Base-by-base conservation (phyloP, 2,888 invertebrate species). In the Tinea pellionella region DNA sequence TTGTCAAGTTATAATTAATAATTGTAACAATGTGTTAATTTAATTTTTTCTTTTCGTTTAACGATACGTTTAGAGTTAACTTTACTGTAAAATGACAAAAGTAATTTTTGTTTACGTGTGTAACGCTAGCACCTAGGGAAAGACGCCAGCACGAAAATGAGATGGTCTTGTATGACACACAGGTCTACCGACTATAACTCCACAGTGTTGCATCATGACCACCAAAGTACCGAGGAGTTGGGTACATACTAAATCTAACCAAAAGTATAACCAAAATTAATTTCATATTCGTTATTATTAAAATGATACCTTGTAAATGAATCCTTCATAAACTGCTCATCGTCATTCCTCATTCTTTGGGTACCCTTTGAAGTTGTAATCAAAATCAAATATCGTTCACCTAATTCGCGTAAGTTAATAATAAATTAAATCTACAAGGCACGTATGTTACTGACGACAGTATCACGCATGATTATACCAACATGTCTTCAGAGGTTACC, bases 351-450 rank as follows among this genome's bases (percentile, higher is more conserved):
- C n/a, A 37, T 37, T 37, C 37, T 37, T 37, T 37, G 37, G n/a
- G n/a, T n/a, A n/a, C 37, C 37, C 47, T 53, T 53, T 53, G 53
- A 53, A 53, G 53, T 16, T 53, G 18, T 24, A 53, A 53, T 53
- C 24, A 53, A 53, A 53, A 53, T 53, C 53, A 53, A 53, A 53
- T 53, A 53, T 18, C 53, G 19, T 53, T 53, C 18, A 53, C 53
- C 53, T 53, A 18, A 53, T 24, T 53, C 19, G 16, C 53, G 16
- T 53, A 53, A 47, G 16, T 53, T 47, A 47, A 15, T 47, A 47
- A 16, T 47, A 47, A 16, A 16, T 16, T 47, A 16, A 16, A 47
- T 47, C 15, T 47, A 47, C 47, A 47, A 16, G 16, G 13, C 47
- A 47, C 16, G 47, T 47, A 47, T 47, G 47, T 13, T 16, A 47